Conservation (phyloP, 1,140 invertebrate genomes). For the Macrocentrus cingulum region DNA sequence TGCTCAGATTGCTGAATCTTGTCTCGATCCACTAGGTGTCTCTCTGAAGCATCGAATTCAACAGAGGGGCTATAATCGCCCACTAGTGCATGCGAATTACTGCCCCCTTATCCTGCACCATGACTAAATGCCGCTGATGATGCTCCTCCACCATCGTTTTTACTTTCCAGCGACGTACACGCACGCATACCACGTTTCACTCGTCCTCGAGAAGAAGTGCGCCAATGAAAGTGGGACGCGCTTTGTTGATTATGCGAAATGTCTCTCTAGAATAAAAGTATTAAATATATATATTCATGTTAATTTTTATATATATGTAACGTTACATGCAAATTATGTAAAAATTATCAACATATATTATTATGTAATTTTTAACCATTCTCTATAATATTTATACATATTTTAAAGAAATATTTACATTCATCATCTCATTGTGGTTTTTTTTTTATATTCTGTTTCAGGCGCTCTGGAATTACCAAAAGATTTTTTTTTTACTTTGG, state of each 20-base stretch:
- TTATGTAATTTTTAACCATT: no score
- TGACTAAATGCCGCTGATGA: not conserved
- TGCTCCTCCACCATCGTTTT: conserved; percentile 1
- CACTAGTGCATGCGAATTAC: no score
- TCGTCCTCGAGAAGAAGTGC: conserved; percentile 6
- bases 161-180: conserved; percentile 13
- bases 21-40: not conserved
- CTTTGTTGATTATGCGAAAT: conserved; percentile 9
- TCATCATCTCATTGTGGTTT: no score
- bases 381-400: not conserved
- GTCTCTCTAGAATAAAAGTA: conserved; percentile 4
- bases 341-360: no score
- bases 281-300: no score
- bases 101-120: no score
- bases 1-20: conserved; percentile 36
- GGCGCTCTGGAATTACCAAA: no score
- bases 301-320: no score
- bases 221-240: conserved; percentile 19
- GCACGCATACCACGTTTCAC: conserved; percentile 5
- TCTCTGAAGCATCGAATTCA: not conserved
- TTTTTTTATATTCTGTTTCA: no score
- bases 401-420: not conserved
- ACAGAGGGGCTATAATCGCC: no score
- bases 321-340: no score
- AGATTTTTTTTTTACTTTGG: no score